Conservation (phyloP, 2,797 vertebrate genomes). For the Tachyglossus aculeatus region DNA sequence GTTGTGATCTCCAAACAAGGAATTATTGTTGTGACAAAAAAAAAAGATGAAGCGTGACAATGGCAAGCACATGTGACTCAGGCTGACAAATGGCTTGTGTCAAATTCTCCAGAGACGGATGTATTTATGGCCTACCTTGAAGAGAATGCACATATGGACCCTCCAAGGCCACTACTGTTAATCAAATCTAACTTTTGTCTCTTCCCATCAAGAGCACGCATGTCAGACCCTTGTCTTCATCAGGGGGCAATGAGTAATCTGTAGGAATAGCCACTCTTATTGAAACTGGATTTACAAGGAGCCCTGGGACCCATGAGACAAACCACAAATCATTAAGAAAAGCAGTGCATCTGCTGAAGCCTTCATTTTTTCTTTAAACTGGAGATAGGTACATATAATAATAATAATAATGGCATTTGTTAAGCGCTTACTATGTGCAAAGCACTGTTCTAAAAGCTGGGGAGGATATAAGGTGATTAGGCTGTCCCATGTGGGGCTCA, state of each 20-base stretch:
- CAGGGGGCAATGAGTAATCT: neutral
- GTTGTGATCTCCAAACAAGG: conserved; percentile 40
- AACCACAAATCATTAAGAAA: neutral
- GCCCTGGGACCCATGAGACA: neutral
- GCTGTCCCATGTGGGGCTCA: too few species aligned
- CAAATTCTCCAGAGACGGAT: conserved; percentile 16
- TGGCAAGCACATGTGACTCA: conserved; percentile 20
- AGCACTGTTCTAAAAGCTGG: too few species aligned
- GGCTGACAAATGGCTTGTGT: conserved; percentile 56
- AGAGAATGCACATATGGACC: conserved; percentile 2
- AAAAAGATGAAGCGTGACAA: conserved; percentile 25
- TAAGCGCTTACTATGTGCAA: too few species aligned
- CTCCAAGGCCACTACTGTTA: neutral
- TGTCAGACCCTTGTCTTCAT: neutral
- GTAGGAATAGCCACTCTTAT: neutral
- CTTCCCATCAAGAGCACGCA: neutral
- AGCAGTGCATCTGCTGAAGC: too few species aligned
- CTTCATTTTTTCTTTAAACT: too few species aligned
- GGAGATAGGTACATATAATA: too few species aligned
- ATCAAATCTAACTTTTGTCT: neutral
- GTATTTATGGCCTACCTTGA: neutral
- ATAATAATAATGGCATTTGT: too few species aligned
- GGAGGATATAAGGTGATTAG: too few species aligned
- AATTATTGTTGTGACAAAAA: conserved; percentile 54
- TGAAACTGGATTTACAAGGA: neutral